Evolutionary conservation across 2,797 vertebrate species (phyloP).

Genomic region (Hylomyscus alleni): DNA sequence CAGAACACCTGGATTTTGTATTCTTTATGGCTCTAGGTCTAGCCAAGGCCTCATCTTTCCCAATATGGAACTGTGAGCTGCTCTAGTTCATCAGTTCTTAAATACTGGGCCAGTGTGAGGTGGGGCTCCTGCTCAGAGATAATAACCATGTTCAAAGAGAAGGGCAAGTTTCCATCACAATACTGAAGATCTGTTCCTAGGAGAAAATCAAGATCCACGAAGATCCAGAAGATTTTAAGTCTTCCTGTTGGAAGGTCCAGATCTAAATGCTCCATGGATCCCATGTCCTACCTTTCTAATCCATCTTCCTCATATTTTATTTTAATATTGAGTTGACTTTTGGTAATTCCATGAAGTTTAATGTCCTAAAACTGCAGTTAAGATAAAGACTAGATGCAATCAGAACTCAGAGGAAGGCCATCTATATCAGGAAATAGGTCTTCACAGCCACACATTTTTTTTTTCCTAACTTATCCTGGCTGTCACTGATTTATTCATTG

Average conservation of each 20-base stretch:
- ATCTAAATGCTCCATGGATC: neutral
- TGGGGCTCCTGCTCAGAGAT: neutral
- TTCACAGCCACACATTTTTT: neutral
- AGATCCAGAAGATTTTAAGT: neutral
- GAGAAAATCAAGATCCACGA: neutral
- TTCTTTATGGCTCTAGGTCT: conserved; percentile 70
- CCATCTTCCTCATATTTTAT: neutral
- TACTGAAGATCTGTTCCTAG: neutral
- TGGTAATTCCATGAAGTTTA: neutral
- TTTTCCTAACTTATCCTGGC: neutral
- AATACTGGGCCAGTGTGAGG: neutral
- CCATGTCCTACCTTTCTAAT: fast-evolving
- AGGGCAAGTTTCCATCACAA: neutral
- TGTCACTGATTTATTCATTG: neutral
- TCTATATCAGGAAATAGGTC: neutral
- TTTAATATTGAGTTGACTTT: neutral
- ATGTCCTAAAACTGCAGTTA: neutral
- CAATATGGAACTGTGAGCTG: conserved; percentile 31
- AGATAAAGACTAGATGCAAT: neutral
- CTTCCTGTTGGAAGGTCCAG: neutral
- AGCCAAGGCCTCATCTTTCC: conserved; percentile 68
- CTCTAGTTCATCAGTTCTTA: conserved; percentile 63
- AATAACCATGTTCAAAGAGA: neutral
- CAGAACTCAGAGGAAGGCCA: neutral
- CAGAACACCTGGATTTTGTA: conserved; percentile 76